Evolutionary conservation across 2,113 vertebrate genomes (phyloP).

Genomic region (Scomber scombrus): DNA sequence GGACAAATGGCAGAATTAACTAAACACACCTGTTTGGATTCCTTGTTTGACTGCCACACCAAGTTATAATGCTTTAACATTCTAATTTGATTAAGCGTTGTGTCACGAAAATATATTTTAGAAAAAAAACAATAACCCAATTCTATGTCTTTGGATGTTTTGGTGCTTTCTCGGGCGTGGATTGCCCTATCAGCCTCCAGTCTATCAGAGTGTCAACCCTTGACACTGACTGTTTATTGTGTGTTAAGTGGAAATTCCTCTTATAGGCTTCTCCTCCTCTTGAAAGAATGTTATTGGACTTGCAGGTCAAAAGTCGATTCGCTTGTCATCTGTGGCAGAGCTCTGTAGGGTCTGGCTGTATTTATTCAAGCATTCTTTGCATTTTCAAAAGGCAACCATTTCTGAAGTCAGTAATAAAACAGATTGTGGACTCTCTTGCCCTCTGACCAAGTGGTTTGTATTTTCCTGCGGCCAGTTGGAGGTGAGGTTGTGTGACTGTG

Average conservation of each 20-base stretch:
- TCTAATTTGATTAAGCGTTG: constrained; percentile 14
- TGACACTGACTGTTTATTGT: constrained; percentile 42
- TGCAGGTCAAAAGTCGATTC: constrained; percentile 48
- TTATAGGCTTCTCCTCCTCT: constrained; percentile 17
- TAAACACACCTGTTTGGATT: constrained; percentile 42
- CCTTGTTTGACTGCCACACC: background rate
- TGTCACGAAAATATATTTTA: constrained; percentile 10
- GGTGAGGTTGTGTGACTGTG: constrained; percentile 1
- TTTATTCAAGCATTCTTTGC: constrained; percentile 49
- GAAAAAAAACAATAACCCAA: background rate
- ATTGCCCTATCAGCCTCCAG: constrained; percentile 8
- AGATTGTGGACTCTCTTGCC: background rate
- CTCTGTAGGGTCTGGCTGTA: constrained; percentile 4
- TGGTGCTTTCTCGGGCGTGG: background rate
- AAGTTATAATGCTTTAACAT: background rate
- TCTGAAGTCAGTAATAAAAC: constrained; percentile 1
- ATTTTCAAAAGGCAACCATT: constrained; percentile 26
- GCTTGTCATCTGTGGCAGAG: constrained; percentile 13
- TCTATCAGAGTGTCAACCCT: constrained; percentile 21
- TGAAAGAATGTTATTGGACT: constrained; percentile 38
- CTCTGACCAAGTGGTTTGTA: background rate
- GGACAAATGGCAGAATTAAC: constrained; percentile 38
- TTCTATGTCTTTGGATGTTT: background rate
- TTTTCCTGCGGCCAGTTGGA: background rate
- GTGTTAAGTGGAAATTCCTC: constrained; percentile 44